Conservation (phyloP, 2,113 vertebrate genomes). For the Herpetotheres cachinnans region DNA sequence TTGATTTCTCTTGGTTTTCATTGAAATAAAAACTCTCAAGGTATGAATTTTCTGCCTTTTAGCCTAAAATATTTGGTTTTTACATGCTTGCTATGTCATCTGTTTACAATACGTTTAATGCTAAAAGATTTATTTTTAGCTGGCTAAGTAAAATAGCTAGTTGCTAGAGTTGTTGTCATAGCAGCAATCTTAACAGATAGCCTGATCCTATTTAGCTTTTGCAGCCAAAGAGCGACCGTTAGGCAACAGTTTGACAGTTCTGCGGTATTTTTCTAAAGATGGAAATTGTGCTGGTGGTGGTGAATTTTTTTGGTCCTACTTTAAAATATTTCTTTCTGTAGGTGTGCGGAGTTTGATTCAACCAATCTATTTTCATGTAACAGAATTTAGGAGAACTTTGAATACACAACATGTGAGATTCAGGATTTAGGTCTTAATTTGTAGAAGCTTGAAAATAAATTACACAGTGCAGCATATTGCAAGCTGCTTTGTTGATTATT, state of each 20-base stretch:
- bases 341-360: conserved; percentile 29
- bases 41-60: not conserved
- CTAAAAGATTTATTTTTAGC: conserved; percentile 53
- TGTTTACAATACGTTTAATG: conserved; percentile 54
- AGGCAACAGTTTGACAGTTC: conserved; percentile 59
- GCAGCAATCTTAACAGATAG: conserved; percentile 61
- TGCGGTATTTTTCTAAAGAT: conserved; percentile 58
- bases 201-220: conserved; percentile 48
- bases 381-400: conserved; percentile 18
- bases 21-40: not conserved
- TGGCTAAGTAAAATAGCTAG: conserved; percentile 32
- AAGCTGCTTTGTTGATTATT: not conserved
- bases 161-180: conserved; percentile 59
- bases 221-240: conserved; percentile 24
- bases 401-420: not conserved
- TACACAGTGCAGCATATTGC: not conserved
- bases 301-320: conserved; percentile 1
- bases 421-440: conserved; percentile 21
- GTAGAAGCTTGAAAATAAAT: conserved; percentile 22
- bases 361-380: not conserved
- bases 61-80: not conserved
- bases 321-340: conserved; percentile 52
- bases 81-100: not conserved
- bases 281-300: conserved; percentile 34
- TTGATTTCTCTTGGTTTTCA: not conserved